Evolutionary conservation across 2,888 invertebrate genomes (phyloP).

Genomic region (Tetheella fluctuosa): DNA sequence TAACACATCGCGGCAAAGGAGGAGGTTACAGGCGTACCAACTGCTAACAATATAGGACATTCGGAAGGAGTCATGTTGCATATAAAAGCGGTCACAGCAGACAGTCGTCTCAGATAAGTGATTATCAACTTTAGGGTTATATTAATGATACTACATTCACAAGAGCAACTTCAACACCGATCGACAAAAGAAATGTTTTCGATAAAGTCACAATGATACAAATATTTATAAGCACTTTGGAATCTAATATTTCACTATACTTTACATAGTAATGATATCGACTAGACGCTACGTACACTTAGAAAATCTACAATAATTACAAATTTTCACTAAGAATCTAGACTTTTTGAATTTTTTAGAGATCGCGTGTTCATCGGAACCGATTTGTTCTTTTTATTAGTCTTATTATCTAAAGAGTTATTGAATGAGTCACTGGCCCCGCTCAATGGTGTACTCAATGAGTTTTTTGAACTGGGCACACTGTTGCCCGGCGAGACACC

Average conservation of each 20-base stretch:
- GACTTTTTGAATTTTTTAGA: slow-evolving; percentile 79
- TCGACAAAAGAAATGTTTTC: slow-evolving; percentile 54
- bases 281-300: slow-evolving; percentile 77
- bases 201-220: slow-evolving; percentile 63
- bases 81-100: background rate
- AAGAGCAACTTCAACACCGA: slow-evolving; percentile 62
- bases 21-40: slow-evolving; percentile 15
- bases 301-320: slow-evolving; percentile 83
- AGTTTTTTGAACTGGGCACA: slow-evolving; percentile 70
- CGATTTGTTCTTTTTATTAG: slow-evolving; percentile 68
- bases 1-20: slow-evolving; percentile 6
- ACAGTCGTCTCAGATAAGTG: slow-evolving; percentile 19
- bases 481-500: slow-evolving; percentile 77
- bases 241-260: slow-evolving; percentile 73
- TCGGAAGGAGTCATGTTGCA: background rate
- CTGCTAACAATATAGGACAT: background rate
- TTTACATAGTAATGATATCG: slow-evolving; percentile 40
- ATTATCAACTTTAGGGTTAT: slow-evolving; percentile 32
- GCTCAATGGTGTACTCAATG: slow-evolving; percentile 59
- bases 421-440: slow-evolving; percentile 51
- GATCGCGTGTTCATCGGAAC: slow-evolving; percentile 61
- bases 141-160: slow-evolving; percentile 50
- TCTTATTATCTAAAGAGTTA: slow-evolving; percentile 57
- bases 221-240: slow-evolving; percentile 69
- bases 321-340: slow-evolving; percentile 76